These are phyloP conservation scores for Phragmatobia fuliginosa DNA, from an alignment of 2,888 invertebrate species.

Conservation along the genomic window DNA sequence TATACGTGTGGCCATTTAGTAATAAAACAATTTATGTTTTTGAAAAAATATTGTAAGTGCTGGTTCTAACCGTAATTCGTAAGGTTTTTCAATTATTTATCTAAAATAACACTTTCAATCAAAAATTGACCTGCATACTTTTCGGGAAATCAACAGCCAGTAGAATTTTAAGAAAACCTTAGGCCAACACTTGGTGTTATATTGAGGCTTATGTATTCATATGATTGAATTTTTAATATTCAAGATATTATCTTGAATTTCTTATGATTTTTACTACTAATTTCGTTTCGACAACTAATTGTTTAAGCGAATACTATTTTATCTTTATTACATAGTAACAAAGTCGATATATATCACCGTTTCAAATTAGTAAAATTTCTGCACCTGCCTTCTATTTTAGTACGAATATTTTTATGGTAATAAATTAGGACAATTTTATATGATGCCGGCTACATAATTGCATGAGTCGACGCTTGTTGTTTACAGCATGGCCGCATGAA, in stretches of 20 bases:
- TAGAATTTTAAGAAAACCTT: not conserved
- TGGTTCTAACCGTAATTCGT: not conserved
- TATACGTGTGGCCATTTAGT: not conserved
- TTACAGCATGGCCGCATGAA: slow-evolving; percentile 84
- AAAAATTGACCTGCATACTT: no score
- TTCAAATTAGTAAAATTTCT: not conserved
- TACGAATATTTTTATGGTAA: not conserved
- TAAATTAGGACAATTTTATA: not conserved
- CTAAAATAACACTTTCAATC: no score
- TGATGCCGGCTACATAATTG: slow-evolving; percentile 46
- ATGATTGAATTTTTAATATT: not conserved
- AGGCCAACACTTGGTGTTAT: not conserved
- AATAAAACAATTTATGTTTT: not conserved
- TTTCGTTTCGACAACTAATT: not conserved
- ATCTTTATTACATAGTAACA: not conserved
- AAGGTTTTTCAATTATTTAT: not conserved
- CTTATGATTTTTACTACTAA: not conserved
- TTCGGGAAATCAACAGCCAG: no score
- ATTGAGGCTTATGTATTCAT: not conserved
- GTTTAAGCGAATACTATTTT: not conserved
- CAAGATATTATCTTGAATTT: not conserved
- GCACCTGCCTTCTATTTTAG: not conserved
- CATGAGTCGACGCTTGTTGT: slow-evolving; percentile 69
- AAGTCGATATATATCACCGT: not conserved
- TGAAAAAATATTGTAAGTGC: not conserved